Conservation (phyloP, 2,113 vertebrate genomes). For the Erythrolamprus reginae region DNA sequence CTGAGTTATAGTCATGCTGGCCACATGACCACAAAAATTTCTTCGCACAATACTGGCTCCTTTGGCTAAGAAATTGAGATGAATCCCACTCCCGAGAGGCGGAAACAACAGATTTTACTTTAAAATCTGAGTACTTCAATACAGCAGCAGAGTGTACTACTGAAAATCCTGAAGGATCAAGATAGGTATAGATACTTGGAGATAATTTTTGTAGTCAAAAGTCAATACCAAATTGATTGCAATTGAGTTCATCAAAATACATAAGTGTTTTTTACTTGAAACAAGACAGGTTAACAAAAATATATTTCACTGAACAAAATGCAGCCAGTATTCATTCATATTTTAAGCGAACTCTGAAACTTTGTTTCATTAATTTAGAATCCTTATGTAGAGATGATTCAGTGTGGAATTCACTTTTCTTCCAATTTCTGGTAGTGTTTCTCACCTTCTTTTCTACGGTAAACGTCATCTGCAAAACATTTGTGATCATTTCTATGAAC, state of each 20-base stretch:
- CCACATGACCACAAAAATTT: neutral
- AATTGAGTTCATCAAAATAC: neutral
- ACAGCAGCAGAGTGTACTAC: neutral
- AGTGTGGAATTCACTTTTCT: slow-evolving; percentile 53
- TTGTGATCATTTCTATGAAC: slow-evolving; percentile 30
- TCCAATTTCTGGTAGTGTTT: slow-evolving; percentile 73
- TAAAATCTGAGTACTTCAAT: neutral
- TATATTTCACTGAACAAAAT: neutral
- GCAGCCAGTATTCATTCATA: neutral
- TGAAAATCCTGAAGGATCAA: neutral
- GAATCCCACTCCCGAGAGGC: neutral
- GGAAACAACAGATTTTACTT: too few species aligned
- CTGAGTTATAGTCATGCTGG: neutral
- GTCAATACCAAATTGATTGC: neutral
- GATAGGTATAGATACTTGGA: neutral
- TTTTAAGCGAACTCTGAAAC: neutral
- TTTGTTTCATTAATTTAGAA: neutral
- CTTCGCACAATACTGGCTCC: neutral
- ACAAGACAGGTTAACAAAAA: neutral
- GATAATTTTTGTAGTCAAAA: neutral
- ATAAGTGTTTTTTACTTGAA: neutral
- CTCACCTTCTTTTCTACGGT: slow-evolving; percentile 89
- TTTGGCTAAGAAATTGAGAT: neutral
- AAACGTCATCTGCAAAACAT: slow-evolving; percentile 87
- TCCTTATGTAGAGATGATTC: slow-evolving; percentile 55